Evolutionary conservation across 2,797 vertebrate species (phyloP).

Genomic region (Peromyscus aztecus): DNA sequence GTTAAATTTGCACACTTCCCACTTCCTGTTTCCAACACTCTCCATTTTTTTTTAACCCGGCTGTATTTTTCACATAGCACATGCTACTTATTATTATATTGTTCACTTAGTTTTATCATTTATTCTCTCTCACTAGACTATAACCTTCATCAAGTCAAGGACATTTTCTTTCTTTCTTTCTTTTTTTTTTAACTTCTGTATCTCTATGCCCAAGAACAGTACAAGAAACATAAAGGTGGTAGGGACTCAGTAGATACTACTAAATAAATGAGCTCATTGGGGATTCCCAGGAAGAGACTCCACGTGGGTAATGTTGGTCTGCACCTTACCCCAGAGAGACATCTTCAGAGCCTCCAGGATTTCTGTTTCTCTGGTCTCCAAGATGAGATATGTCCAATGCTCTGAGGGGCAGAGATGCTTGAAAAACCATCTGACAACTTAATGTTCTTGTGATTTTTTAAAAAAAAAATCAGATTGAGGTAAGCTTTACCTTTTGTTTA

Average conservation of each 20-base stretch:
- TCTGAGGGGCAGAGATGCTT: neutral
- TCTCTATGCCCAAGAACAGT: neutral
- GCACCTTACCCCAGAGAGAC: neutral
- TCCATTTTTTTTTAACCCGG: neutral
- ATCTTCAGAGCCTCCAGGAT: neutral
- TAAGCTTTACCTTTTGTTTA: neutral
- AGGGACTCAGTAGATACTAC: neutral
- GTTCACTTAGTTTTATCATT: neutral
- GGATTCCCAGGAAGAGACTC: neutral
- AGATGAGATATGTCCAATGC: neutral
- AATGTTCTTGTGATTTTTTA: neutral
- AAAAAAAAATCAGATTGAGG: neutral
- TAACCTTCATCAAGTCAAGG: neutral
- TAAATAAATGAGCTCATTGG: neutral
- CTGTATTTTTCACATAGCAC: neutral
- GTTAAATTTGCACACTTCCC: neutral
- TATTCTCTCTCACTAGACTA: neutral
- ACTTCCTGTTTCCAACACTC: no score
- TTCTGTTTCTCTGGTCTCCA: neutral
- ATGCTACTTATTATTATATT: neutral
- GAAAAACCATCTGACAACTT: neutral
- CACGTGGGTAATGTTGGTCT: neutral
- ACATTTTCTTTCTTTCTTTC: neutral
- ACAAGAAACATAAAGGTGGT: neutral
- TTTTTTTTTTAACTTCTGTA: neutral